Conservation (phyloP, 2,113 vertebrate species). For the Lamprologus speciosus region DNA sequence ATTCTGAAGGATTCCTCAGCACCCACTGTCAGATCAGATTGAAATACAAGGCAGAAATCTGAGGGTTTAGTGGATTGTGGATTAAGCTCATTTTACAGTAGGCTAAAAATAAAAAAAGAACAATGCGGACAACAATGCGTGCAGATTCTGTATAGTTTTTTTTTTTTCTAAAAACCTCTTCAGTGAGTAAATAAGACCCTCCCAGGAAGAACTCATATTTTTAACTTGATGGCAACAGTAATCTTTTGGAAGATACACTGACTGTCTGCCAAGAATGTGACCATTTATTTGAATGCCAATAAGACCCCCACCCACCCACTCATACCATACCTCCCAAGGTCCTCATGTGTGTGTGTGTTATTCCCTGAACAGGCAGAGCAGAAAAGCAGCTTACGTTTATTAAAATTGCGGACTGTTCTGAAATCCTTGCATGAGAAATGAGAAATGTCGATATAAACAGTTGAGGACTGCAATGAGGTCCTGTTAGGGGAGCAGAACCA, state of each 20-base stretch:
- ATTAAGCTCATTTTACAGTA: slow-evolving; percentile 50
- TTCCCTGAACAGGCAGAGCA: slow-evolving; percentile 56
- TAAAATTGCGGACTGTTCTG: slow-evolving; percentile 54
- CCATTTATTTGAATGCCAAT: slow-evolving; percentile 16
- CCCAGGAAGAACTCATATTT: not conserved
- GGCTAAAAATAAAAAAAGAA: slow-evolving; percentile 20
- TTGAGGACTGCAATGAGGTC: slow-evolving; percentile 27
- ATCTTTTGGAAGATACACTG: not conserved
- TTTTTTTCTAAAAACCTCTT: not conserved
- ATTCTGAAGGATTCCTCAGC: not conserved
- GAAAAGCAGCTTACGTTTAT: slow-evolving; percentile 74
- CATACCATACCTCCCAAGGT: not conserved
- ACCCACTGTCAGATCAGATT: slow-evolving; percentile 39
- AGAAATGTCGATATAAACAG: slow-evolving; percentile 47
- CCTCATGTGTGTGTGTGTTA: slow-evolving; percentile 30
- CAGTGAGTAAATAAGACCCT: not conserved
- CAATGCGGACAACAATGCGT: not conserved
- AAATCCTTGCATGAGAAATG: slow-evolving; percentile 61
- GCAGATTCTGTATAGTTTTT: not conserved
- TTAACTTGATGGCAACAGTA: not conserved
- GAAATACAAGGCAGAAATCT: slow-evolving; percentile 52
- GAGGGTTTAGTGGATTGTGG: slow-evolving; percentile 61
- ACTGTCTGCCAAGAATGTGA: not conserved
- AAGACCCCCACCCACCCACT: not conserved
- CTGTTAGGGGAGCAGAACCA: not conserved